A percentile compares a stretch with the other conserved stretches of the same genome.
Evolutionary conservation across 2,888 invertebrate species (phyloP).

Genomic region (Rhingia campestris): DNA sequence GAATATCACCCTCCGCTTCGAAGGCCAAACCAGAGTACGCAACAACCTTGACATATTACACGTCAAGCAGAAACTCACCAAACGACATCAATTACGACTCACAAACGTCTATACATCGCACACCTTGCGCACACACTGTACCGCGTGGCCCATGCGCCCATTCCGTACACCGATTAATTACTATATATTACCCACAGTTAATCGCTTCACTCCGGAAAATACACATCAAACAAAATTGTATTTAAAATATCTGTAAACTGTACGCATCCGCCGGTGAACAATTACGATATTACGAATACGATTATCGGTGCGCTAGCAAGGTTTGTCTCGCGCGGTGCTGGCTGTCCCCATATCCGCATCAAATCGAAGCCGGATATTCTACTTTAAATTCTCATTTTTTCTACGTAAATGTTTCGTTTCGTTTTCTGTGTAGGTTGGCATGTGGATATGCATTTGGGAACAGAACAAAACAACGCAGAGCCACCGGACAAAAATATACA

Average conservation of each 20-base stretch:
- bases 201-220: conserved; percentile 47
- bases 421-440: conserved; percentile 38
- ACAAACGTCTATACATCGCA: conserved; percentile 6
- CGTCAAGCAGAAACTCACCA: conserved; percentile 43
- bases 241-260: conserved; percentile 66
- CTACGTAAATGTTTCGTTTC: conserved; percentile 59
- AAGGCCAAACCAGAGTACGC: conserved; percentile 31
- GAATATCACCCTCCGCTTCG: neutral
- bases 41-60: conserved; percentile 52
- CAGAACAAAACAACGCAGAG: conserved; percentile 47
- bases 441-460: conserved; percentile 32
- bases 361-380: conserved; percentile 78
- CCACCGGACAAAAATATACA: conserved; percentile 41
- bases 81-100: conserved; percentile 45
- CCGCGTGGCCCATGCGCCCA: conserved; percentile 9
- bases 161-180: conserved; percentile 31
- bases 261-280: conserved; percentile 66
- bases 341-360: conserved; percentile 67
- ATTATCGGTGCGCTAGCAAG: conserved; percentile 56
- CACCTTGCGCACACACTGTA: neutral
- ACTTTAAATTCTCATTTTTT: conserved; percentile 79
- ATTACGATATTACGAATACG: conserved; percentile 63
- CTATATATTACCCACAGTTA: conserved; percentile 33
- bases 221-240: conserved; percentile 53
- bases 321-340: conserved; percentile 14